Base-by-base conservation (phyloP, 2,113 vertebrate species). In the Geothlypis trichas region DNA sequence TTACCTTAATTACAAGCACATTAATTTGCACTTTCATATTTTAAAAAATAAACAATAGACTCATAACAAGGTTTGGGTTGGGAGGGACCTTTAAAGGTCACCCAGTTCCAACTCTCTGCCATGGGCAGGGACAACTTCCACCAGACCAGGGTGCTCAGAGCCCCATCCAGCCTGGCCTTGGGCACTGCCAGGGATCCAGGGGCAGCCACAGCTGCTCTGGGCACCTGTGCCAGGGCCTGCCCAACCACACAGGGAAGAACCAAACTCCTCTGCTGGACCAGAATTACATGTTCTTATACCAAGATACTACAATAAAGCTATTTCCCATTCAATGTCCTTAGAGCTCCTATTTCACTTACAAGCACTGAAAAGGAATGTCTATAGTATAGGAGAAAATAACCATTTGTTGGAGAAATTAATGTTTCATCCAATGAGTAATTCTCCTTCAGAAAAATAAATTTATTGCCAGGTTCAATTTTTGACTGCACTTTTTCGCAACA, bases 61-160 rank as follows among this genome's bases (percentile, higher is more conserved):
- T 77, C 26, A 33, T 11, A 44, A 35, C 16, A 49, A 71, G 31
- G 15, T 42, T 49, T 42, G 49, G 26, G 12, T 14, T 49, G 31
- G 49, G 5, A 69, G 12, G 26, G 10, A 42, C 30, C n/a, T n/a
- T 62, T 55, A 83, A 69, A 55, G 17, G 17, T 33, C 41, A 35
- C 12, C 9, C 3, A 7, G 17, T 42, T 62, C 30, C 47, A 83
- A 12, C 24, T 13, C 52, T n/a, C 39, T 68, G 41, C 71, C n/a
- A 16, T 6, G 26, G 63, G 14, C 26, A 69, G 55, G 63, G 57
- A 47, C 21, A 68, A 0, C 7, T 35, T 42, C 47, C 41, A 33
- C 21, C 2, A 12, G 0, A 1, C 30, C 79, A 69, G 41, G 63
- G 0, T 62, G 30, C 10, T 23, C 55, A 7, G 13, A 47, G 55